Conservation (phyloP, 1,140 invertebrate species). For the Calliopsis andreniformis region DNA sequence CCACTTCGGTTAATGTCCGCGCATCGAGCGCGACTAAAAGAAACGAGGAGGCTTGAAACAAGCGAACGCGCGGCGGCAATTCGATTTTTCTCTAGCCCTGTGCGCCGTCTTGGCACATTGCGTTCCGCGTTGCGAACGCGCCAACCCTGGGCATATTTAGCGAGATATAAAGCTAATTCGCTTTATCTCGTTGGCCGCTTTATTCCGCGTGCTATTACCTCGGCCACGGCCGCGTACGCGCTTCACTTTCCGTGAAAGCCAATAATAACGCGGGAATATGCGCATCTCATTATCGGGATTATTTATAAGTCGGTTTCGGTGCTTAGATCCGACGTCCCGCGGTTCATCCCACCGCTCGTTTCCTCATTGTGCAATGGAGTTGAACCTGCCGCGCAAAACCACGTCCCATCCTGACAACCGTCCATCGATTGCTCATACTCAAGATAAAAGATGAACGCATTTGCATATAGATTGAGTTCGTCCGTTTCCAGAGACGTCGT, state of each 20-base stretch:
- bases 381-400: constrained; percentile 1
- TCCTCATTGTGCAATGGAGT: constrained; percentile 33
- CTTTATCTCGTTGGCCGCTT: background rate
- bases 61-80: background rate
- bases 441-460: constrained; percentile 58
- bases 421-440: constrained; percentile 58
- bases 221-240: background rate
- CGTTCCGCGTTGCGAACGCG: background rate
- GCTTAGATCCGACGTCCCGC: constrained; percentile 46
- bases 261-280: constrained; percentile 15
- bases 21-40: background rate
- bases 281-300: constrained; percentile 30
- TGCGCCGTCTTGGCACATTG: background rate
- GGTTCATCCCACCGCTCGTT: too few relatives aligned
- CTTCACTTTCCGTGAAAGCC: background rate
- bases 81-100: background rate
- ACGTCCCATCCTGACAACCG: constrained; percentile 19
- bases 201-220: background rate
- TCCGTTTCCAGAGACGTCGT: constrained; percentile 26
- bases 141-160: background rate
- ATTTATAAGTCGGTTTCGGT: constrained; percentile 14
- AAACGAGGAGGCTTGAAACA: background rate
- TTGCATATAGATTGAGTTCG: constrained; percentile 67
- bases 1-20: background rate
- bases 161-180: constrained; percentile 10